Evolutionary conservation across 2,888 invertebrate species (phyloP), one percentile per base, ranked within the genome.

Genomic region (Hesperia comma): DNA sequence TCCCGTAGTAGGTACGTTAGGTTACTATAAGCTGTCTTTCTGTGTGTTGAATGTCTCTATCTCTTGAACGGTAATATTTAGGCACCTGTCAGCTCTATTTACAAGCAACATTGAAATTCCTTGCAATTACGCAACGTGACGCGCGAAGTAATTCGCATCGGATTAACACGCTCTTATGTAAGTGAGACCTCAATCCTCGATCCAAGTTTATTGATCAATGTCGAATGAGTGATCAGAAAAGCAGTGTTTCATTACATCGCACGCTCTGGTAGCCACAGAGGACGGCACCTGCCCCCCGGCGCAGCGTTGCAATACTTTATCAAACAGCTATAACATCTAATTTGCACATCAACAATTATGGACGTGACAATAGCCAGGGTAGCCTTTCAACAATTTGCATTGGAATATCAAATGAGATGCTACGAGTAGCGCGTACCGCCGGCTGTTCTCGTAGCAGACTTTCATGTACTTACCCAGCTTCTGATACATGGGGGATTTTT

Each of bases 201-300:
- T 46, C 43, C 43, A 46, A 53, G 51, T 43, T 51, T 53, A 58
- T 64, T 51, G 21, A 43, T 43, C 66, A 66, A 66, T 64, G 64
- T 66, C 60, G 53, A 66, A 54, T 66, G 66, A 58, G 32, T 58
- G 54, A 54, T 54, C 54, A 54, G 60, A 66, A 60, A 60, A 60
- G 19, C 54, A 54, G 67, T 64, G 67, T 37, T 67, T 54, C 55
- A 61, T 68, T 64, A 69, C 60, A 58, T 46, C 10, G 57, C 68
- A 70, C 72, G 76, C 71, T 76, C 73, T 57, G 71, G 67, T 71
- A 71, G 67, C 46, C 72, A 74, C 74, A 67, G 73, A 76, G 75
- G 77, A 72, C 75, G 43, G 15, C 43, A 17, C 10, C 12, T 12
- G 26, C 26, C 3, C 26, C 41, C 41, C 2, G 66, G 61, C 60